Percentiles rank a stretch among this genome's conserved stretches.
phyloP scores from a whole-genome alignment of 2,888 invertebrate genomes.

The Caenorhabditis doughertyi region DNA sequence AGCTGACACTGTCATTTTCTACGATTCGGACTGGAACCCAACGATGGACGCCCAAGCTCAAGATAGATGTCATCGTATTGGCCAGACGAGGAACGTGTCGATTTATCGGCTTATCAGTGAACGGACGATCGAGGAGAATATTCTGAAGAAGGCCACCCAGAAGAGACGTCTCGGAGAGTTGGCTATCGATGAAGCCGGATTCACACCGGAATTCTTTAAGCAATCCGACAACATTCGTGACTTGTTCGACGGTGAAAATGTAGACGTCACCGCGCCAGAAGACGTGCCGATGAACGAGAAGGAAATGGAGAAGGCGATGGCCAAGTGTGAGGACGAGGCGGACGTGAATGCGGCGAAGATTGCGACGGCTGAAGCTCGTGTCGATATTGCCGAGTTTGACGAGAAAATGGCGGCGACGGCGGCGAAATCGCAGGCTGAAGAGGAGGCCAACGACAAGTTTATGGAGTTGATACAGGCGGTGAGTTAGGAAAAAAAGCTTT shows the following conservation, averaged over 20 bases:
- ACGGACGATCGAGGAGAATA: constrained; percentile 38
- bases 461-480: constrained; percentile 58
- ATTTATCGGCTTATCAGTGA: constrained; percentile 27
- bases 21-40: constrained; percentile 84
- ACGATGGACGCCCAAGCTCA: constrained; percentile 58
- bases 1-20: constrained; percentile 96
- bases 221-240: constrained; percentile 79
- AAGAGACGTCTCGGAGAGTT: constrained; percentile 86
- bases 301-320: constrained; percentile 79
- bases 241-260: constrained; percentile 79
- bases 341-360: constrained; percentile 79
- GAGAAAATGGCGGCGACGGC: constrained; percentile 43
- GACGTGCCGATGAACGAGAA: constrained; percentile 70
- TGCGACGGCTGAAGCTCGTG: constrained; percentile 76
- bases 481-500: no score
- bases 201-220: constrained; percentile 97
- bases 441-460: constrained; percentile 73
- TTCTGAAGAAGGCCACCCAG: constrained; percentile 27
- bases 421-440: constrained; percentile 55
- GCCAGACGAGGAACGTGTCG: constrained; percentile 55
- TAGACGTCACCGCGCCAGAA: constrained; percentile 68
- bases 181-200: constrained; percentile 98
- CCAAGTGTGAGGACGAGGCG: constrained; percentile 79
- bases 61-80: constrained; percentile 61
- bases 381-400: constrained; percentile 73